Conservation (phyloP, 2,113 vertebrate genomes). For the Eurystomus gularis region DNA sequence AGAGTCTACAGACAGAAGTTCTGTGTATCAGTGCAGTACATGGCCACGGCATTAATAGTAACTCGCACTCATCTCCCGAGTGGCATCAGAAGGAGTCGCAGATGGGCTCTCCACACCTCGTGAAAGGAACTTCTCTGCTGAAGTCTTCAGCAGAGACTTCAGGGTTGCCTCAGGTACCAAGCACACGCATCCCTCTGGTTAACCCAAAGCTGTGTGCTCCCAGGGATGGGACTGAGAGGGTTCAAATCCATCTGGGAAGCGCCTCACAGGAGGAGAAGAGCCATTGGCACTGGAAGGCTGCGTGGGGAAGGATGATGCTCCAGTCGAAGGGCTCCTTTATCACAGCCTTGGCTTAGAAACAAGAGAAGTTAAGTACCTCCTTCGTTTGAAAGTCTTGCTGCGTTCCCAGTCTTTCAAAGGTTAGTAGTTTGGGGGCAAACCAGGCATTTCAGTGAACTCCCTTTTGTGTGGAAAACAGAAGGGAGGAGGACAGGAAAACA, state of each 20-base stretch:
- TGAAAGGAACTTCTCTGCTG: neutral
- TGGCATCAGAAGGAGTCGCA: neutral
- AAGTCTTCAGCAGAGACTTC: neutral
- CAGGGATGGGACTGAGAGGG: fast-evolving
- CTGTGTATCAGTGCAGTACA: fast-evolving
- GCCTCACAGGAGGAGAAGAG: neutral
- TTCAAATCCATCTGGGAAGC: neutral
- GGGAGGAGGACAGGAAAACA: constrained; percentile 23
- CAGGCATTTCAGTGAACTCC: neutral
- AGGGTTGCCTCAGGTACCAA: neutral
- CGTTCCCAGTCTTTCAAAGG: neutral
- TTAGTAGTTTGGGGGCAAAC: neutral
- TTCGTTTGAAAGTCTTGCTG: neutral
- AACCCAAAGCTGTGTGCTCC: neutral
- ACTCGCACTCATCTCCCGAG: neutral
- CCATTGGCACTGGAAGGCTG: neutral
- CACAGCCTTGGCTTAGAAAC: neutral
- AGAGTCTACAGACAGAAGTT: neutral
- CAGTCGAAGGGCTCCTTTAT: neutral
- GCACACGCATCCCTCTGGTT: neutral
- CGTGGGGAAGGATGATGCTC: neutral
- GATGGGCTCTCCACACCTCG: fast-evolving
- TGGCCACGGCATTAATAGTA: neutral
- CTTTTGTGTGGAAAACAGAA: neutral
- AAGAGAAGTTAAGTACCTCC: neutral